Conservation (phyloP, 2,113 vertebrate genomes). For the Falcunculus frontatus region DNA sequence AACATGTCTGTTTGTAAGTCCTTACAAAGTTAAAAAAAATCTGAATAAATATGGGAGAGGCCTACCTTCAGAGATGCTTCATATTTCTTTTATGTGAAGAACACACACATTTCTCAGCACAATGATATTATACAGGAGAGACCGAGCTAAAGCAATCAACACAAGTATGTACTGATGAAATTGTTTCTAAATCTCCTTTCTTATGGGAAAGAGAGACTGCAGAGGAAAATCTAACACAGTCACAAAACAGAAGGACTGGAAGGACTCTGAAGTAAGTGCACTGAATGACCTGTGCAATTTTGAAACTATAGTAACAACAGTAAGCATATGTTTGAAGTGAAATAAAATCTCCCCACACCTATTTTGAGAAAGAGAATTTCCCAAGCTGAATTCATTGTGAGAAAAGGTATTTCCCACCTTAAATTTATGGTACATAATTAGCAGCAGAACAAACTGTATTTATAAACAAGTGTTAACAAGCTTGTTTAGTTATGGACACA, state of each 20-base stretch:
- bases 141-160: background rate
- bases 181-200: background rate
- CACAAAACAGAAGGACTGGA: background rate
- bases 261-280: background rate
- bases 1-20: background rate
- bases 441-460: background rate
- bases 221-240: background rate
- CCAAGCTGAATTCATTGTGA: background rate
- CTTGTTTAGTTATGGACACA: background rate
- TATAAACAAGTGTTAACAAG: background rate
- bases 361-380: background rate
- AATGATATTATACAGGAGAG: background rate
- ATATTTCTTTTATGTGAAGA: background rate
- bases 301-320: background rate
- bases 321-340: background rate
- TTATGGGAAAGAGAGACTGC: background rate
- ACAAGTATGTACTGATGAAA: background rate
- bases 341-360: background rate
- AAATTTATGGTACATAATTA: background rate
- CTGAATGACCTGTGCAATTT: background rate
- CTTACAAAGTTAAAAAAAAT: background rate
- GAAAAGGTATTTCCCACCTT: background rate
- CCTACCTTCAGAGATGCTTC: background rate
- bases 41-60: background rate
- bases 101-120: background rate